These are phyloP conservation scores for Andrena dorsata DNA, from an alignment of 2,888 invertebrate species.

Conservation along the genomic window DNA sequence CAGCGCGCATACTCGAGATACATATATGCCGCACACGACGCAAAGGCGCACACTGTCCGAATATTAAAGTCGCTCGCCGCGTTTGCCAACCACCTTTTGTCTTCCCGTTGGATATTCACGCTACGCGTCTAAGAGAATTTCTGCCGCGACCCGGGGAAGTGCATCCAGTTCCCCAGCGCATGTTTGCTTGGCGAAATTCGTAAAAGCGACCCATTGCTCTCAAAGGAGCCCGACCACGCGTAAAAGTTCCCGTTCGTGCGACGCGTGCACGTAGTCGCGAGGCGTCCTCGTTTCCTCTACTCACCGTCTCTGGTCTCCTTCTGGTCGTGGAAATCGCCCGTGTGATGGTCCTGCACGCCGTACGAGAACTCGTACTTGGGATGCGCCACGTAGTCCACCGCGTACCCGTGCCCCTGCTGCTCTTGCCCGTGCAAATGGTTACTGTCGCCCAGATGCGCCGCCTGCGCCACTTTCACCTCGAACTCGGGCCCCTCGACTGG, in stretches of 20 bases:
- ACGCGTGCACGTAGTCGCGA: background rate
- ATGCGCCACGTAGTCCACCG: conserved; percentile 80
- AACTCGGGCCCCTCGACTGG: conserved; percentile 82
- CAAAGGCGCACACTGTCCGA: conserved; percentile 21
- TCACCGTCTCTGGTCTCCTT: conserved; percentile 84
- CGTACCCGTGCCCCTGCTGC: conserved; percentile 69
- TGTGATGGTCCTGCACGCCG: conserved; percentile 81
- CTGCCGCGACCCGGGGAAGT: background rate
- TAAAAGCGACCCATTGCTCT: background rate
- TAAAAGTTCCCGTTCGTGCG: conserved; percentile 15
- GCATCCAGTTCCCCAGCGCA: background rate
- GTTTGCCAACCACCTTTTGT: background rate
- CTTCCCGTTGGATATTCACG: conserved; percentile 26
- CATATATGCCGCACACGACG: background rate
- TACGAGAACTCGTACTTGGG: conserved; percentile 82
- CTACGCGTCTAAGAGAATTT: conserved; percentile 21
- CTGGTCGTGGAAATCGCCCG: conserved; percentile 84
- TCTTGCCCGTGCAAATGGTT: conserved; percentile 72
- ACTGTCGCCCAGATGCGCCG: conserved; percentile 71
- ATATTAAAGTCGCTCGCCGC: conserved; percentile 11
- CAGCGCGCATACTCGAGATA: too few species aligned
- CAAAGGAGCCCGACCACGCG: conserved; percentile 8
- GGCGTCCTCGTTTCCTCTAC: conserved; percentile 23
- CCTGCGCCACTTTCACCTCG: conserved; percentile 81
- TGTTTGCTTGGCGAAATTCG: conserved; percentile 14